A percentile compares a stretch with the other conserved stretches of the same genome.
Evolutionary conservation across 1,140 invertebrate genomes (phyloP).

Genomic region (Neomicropteryx cornuta): DNA sequence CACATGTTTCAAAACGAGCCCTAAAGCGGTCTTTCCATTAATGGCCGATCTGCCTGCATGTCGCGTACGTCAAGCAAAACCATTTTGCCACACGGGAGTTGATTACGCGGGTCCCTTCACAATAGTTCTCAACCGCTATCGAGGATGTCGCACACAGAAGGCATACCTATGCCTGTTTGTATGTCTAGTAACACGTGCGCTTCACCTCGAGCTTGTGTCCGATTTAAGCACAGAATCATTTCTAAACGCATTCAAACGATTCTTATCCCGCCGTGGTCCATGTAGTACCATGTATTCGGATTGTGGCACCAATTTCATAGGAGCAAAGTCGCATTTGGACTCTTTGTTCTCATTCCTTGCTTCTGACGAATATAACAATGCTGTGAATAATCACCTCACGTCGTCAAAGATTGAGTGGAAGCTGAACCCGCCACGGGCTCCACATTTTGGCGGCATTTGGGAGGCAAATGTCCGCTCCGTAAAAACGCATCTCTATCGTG

Average conservation of each 20-base stretch:
- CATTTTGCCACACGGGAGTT: slow-evolving; percentile 21
- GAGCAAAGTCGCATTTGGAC: slow-evolving; percentile 5
- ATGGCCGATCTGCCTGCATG: slow-evolving; percentile 21
- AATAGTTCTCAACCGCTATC: slow-evolving; percentile 12
- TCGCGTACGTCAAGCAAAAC: slow-evolving; percentile 15
- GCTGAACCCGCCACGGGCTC: slow-evolving; percentile 15
- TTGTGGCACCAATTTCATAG: slow-evolving; percentile 18
- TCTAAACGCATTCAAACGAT: slow-evolving; percentile 20
- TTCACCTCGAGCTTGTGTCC: slow-evolving; percentile 24
- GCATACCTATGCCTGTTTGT: slow-evolving; percentile 24
- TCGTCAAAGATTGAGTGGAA: slow-evolving; percentile 13
- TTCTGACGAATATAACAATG: not conserved
- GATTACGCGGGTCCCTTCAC: slow-evolving; percentile 27
- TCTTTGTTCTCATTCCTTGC: not conserved
- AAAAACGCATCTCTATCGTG: slow-evolving; percentile 15
- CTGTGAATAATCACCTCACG: not conserved
- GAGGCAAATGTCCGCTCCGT: slow-evolving; percentile 17
- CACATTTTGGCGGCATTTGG: slow-evolving; percentile 21
- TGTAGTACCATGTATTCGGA: slow-evolving; percentile 17
- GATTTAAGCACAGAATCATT: slow-evolving; percentile 22
- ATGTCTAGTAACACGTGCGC: slow-evolving; percentile 23
- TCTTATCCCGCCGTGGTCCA: slow-evolving; percentile 20
- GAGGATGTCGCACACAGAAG: slow-evolving; percentile 19
- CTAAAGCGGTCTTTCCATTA: slow-evolving; percentile 8
- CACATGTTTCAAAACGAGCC: slow-evolving; percentile 11